These are phyloP conservation scores for Phrynosoma platyrhinos DNA, from an alignment of 2,113 vertebrate species.

Conservation along the genomic window DNA sequence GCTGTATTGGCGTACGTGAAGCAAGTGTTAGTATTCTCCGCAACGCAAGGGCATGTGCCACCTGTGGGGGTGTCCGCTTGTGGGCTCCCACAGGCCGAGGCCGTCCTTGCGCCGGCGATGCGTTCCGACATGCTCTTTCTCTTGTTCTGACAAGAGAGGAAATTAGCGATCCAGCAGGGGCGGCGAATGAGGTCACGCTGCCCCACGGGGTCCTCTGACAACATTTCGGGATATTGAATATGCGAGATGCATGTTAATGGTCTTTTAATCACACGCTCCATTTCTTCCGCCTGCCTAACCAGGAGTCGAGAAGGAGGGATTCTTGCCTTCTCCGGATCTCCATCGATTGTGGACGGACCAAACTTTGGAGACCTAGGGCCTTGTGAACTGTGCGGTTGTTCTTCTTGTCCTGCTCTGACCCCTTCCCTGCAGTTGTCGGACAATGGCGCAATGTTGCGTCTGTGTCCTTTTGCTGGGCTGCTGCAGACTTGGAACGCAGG, in stretches of 20 bases:
- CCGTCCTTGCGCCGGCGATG: not conserved
- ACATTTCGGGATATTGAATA: not conserved
- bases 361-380: too few species aligned
- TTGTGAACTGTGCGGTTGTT: too few species aligned
- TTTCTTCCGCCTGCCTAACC: slow-evolving; percentile 8
- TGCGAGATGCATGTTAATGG: not conserved
- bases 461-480: not conserved
- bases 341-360: not conserved
- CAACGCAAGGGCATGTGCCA: not conserved
- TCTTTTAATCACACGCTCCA: not conserved
- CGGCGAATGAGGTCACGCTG: not conserved
- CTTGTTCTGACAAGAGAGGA: not conserved
- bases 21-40: not conserved
- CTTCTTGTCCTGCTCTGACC: too few species aligned
- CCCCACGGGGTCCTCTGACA: not conserved
- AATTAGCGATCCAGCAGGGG: not conserved
- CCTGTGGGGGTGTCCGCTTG: not conserved
- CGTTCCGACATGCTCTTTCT: not conserved
- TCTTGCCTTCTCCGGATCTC: not conserved
- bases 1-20: not conserved
- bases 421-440: not conserved
- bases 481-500: not conserved
- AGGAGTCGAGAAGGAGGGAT: not conserved
- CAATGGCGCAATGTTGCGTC: not conserved
- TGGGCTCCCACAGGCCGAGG: not conserved